Conservation (phyloP, 2,888 invertebrate genomes). For the Papilio protenor region DNA sequence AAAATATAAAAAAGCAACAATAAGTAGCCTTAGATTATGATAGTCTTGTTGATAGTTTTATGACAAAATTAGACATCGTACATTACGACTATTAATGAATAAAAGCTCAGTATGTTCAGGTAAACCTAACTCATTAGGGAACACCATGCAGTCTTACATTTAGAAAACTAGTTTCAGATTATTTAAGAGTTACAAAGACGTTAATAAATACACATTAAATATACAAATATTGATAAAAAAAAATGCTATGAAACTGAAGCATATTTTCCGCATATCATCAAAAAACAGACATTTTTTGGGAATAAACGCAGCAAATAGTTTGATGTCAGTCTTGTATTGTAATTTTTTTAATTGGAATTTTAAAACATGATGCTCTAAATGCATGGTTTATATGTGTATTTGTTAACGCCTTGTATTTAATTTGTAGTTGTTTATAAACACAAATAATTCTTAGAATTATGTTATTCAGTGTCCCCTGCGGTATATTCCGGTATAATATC, state of each 20-base stretch:
- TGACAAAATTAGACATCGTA: not conserved
- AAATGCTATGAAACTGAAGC: not conserved
- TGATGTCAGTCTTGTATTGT: not conserved
- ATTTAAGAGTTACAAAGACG: constrained; percentile 1
- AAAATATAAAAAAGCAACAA: constrained; percentile 24
- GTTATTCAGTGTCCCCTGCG: constrained; percentile 27
- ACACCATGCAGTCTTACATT: constrained; percentile 37
- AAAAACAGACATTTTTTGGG: not conserved
- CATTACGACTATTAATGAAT: not conserved
- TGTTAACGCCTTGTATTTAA: not conserved
- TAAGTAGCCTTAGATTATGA: constrained; percentile 18
- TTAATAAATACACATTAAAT: constrained; percentile 3
- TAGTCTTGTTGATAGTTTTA: not conserved
- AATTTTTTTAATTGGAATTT: not conserved
- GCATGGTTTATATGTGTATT: not conserved
- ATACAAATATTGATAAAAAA: not conserved
- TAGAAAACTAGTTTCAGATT: constrained; percentile 25
- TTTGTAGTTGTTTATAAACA: not conserved
- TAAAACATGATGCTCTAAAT: too few relatives aligned
- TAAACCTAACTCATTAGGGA: constrained; percentile 19
- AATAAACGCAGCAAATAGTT: not conserved
- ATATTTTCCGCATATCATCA: not conserved
- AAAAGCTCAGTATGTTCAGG: constrained; percentile 11
- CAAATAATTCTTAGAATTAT: constrained; percentile 13
- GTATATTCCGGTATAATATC: constrained; percentile 19